These are phyloP conservation scores for Chlamydotis undulata DNA, from an alignment of 2,113 vertebrate species.

Conservation along the genomic window DNA sequence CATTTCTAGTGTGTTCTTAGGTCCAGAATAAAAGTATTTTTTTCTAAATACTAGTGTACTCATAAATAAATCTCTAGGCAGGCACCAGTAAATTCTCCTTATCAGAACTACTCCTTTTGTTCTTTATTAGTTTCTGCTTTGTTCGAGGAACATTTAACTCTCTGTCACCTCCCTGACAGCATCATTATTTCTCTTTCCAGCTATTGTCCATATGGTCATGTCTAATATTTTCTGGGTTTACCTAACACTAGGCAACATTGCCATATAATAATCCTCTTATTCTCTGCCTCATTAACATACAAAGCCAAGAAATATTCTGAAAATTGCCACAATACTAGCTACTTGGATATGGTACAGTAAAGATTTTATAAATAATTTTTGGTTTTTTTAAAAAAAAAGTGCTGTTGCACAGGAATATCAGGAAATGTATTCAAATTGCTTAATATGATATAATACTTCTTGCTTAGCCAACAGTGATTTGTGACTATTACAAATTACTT, in stretches of 20 bases:
- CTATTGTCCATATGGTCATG: neutral
- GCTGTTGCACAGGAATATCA: neutral
- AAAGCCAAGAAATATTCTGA: neutral
- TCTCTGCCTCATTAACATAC: neutral
- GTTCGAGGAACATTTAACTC: neutral
- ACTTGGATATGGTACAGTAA: neutral
- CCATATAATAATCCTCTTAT: neutral
- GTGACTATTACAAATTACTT: neutral
- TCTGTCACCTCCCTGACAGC: neutral
- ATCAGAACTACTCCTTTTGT: neutral
- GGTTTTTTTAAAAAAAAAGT: neutral
- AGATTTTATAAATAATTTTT: neutral
- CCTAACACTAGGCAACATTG: neutral
- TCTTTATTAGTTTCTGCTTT: neutral
- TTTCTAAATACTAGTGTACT: neutral
- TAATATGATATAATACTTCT: neutral
- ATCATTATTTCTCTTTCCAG: neutral
- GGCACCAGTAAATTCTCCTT: neutral
- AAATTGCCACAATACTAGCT: neutral
- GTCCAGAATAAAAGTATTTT: neutral
- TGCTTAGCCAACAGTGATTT: neutral
- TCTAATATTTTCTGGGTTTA: neutral
- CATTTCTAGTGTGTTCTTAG: neutral
- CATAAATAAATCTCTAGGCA: neutral
- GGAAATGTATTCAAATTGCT: neutral